Base-by-base conservation (phyloP, 2,113 vertebrate species). In the Colius striatus region DNA sequence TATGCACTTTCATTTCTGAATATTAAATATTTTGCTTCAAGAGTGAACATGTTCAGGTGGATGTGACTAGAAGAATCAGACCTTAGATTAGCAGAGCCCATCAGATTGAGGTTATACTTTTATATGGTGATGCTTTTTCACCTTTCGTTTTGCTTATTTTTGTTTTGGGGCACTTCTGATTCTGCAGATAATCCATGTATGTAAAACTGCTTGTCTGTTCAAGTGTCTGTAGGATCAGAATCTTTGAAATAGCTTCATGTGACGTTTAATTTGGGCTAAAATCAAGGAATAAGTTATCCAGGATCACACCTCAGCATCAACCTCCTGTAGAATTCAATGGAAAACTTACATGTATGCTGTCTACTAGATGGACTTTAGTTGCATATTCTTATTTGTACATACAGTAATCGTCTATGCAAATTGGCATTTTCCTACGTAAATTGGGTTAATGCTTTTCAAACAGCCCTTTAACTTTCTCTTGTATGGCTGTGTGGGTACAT, bases 341-440 rank as follows among this genome's bases (percentile, higher is more conserved):
- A 90, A 94, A 76, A 53, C n/a, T 96, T 21, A 30, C 26, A 4
- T 55, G 29, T 66, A n/a, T 57, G 25, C 36, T 65, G 13, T 71
- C 62, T 84, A 60, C 68, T 65, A 88, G 38, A 88, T 89, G 38
- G n/a, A 65, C 94, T 85, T 95, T 96, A 93, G 78, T 36, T 77
- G 16, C 11, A 8, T 79, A 51, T 88, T 83, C n/a, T 66, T 85
- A 50, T 29, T 94, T 93, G 90, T 94, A 97, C 63, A 48, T 94
- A 86, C 2, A 48, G 8, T 51, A 66, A 86, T 92, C 80, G 67
- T 88, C 94, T 92, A 96, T 97, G 93, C 94, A 97, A 95, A 81
- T 9, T 75, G 51, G 13, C 67, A 85, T 94, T 95, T 88, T 92
- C 76, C 72, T 68, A 67, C n/a, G 36, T 84, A 47, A 74, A 81